Base-by-base conservation (phyloP, 1,140 invertebrate genomes). In the Prorops nasuta region DNA sequence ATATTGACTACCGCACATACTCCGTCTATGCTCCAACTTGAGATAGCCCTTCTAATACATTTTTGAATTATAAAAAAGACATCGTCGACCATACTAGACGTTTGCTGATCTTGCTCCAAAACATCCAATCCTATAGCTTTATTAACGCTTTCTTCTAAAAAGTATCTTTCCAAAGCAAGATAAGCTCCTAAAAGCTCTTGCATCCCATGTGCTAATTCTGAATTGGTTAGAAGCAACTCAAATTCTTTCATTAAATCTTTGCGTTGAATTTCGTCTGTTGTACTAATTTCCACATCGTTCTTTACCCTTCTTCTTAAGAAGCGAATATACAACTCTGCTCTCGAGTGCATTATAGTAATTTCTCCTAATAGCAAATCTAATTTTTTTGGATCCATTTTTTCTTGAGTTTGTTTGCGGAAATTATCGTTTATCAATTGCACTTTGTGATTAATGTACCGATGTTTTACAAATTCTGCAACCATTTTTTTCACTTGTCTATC, bases 1-100 rank as follows among this genome's bases (percentile, higher is more conserved):
- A 96, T 95, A 75, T 99, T 99, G 2, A 99, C 86, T 60, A 98
- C 92, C 21, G 94, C 95, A 80, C 97, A 98, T 36, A 94, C 87
- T 31, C 94, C 96, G 74, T 99, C 96, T 36, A 98, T 84, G 68
- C 90, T 98, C 59, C 89, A 89, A 64, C 89, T 96, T 6, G 88
- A 88, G 41, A 96, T 83, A 14, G 92, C 87, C 48, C 96, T 85
- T 63, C 91, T 86, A 24, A 98, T 89, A 67, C 92, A 95, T 79
- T 99, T 98, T 60, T 94, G 91, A 0, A 98, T 85, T 54, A 99
- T 96, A 70, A 96, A 99, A 74, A 98, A 98, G 2, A 97, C 88
- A 80, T 99, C 96, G 76, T 99, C 97, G 0, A 99, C 88, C 79
- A 99, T 88, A 60, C 91, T 96, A 0, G 95, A 96, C 2, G 87